These are phyloP conservation scores for Gastrophryne carolinensis DNA, from an alignment of 2,797 vertebrate species.

Conservation along the genomic window DNA sequence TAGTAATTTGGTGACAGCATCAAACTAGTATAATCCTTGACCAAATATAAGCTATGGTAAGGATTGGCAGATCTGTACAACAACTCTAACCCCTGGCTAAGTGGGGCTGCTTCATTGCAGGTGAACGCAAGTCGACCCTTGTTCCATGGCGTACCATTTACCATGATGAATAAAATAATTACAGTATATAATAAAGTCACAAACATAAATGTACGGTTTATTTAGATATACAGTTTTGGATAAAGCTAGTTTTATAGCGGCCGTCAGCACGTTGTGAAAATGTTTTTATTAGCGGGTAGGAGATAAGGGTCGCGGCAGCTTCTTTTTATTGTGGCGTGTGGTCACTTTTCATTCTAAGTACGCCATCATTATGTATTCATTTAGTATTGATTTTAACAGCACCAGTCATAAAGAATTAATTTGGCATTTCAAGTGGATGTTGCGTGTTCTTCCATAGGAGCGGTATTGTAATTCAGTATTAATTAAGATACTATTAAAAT, in stretches of 20 bases:
- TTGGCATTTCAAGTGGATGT: constrained; percentile 63
- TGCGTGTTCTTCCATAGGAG: constrained; percentile 63
- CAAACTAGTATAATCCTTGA: too few relatives aligned
- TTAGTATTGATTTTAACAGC: constrained; percentile 69
- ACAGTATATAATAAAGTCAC: constrained; percentile 27
- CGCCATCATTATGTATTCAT: constrained; percentile 74
- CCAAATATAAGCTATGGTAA: too few relatives aligned
- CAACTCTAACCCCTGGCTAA: too few relatives aligned
- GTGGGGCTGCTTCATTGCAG: too few relatives aligned
- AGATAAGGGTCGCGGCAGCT: constrained; percentile 57
- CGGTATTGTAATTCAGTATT: constrained; percentile 65
- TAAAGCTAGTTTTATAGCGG: constrained; percentile 51
- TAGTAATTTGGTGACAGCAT: too few relatives aligned
- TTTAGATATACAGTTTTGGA: constrained; percentile 40
- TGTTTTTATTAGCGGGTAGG: constrained; percentile 60
- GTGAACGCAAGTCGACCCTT: constrained; percentile 52
- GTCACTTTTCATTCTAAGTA: constrained; percentile 72
- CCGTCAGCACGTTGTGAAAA: constrained; percentile 55
- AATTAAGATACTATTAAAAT: constrained; percentile 63
- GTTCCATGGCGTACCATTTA: not conserved
- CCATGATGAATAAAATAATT: constrained; percentile 8
- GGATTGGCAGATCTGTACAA: too few relatives aligned
- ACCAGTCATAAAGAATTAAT: constrained; percentile 76
- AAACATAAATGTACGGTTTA: constrained; percentile 30
- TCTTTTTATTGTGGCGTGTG: constrained; percentile 65